These are phyloP conservation scores for Mesocricetus auratus DNA, from an alignment of 2,113 vertebrate genomes.

Conservation along the genomic window DNA sequence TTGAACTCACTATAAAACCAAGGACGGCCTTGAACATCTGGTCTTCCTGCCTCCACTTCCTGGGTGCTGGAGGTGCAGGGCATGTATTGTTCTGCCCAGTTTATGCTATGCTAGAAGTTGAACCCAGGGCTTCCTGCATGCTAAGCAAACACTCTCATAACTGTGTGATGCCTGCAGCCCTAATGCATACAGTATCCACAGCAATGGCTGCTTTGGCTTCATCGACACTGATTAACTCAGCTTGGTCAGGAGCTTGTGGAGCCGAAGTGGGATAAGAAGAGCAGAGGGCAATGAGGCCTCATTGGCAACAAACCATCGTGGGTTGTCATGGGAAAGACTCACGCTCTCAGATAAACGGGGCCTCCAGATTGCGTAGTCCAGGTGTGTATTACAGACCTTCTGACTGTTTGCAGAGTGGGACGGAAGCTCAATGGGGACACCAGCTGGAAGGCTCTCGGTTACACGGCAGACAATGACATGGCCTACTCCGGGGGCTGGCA, in stretches of 20 bases:
- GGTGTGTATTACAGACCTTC: not conserved
- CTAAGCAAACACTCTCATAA: not conserved
- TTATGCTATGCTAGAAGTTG: not conserved
- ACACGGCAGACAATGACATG: not conserved
- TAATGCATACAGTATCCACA: not conserved
- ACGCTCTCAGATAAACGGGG: not conserved
- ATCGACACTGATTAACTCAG: not conserved
- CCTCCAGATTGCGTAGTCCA: not conserved
- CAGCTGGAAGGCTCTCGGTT: not conserved
- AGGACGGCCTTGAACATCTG: not conserved
- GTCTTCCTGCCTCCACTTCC: not conserved
- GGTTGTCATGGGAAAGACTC: not conserved
- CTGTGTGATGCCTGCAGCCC: not conserved
- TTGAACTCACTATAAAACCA: not conserved
- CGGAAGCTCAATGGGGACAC: not conserved
- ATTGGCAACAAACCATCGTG: fast-evolving
- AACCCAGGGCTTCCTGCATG: not conserved
- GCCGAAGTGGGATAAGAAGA: no score
- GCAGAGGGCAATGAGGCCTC: not conserved
- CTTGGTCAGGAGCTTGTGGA: not conserved
- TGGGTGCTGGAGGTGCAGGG: no score
- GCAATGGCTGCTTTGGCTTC: not conserved
- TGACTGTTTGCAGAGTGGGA: not conserved
- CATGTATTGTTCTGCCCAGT: not conserved
- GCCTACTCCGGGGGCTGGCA: not conserved